A percentile compares a stretch with the other conserved stretches of the same genome.
Conservation (phyloP, 2,888 invertebrate species). For the Pogonocherus hispidulus region DNA sequence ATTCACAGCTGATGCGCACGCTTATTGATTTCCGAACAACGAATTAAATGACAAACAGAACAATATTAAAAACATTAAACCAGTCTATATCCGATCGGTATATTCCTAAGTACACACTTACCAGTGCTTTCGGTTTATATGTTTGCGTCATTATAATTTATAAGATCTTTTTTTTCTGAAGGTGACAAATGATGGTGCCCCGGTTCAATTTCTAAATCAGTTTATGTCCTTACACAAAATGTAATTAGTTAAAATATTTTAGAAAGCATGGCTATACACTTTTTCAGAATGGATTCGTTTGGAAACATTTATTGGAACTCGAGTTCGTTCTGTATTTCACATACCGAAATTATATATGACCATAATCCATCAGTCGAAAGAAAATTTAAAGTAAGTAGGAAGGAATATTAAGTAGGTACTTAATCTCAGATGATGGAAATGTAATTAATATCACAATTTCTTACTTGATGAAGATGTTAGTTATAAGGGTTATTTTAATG, state of each 20-base stretch:
- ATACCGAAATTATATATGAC: too few relatives aligned
- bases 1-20: background rate
- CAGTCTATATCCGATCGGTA: too few relatives aligned
- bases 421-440: background rate
- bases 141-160: too few relatives aligned
- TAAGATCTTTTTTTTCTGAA: conserved; percentile 11
- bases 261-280: background rate
- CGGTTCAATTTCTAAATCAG: conserved; percentile 11
- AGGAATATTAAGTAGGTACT: background rate
- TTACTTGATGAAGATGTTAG: too few relatives aligned
- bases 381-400: background rate
- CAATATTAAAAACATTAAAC: background rate
- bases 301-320: background rate
- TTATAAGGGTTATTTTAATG: too few relatives aligned
- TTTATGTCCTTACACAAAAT: conserved; percentile 8
- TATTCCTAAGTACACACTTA: too few relatives aligned
- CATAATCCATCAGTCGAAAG: background rate
- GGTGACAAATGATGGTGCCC: conserved; percentile 13
- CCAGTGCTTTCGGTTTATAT: too few relatives aligned
- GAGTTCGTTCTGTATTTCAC: too few relatives aligned
- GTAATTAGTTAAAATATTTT: conserved; percentile 14
- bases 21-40: background rate
- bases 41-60: background rate
- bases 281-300: background rate
- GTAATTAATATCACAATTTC: background rate